Evolutionary conservation across 92 coral and sea anemone species (phyloP).

Genomic region (Anthopleura xanthogrammica): DNA sequence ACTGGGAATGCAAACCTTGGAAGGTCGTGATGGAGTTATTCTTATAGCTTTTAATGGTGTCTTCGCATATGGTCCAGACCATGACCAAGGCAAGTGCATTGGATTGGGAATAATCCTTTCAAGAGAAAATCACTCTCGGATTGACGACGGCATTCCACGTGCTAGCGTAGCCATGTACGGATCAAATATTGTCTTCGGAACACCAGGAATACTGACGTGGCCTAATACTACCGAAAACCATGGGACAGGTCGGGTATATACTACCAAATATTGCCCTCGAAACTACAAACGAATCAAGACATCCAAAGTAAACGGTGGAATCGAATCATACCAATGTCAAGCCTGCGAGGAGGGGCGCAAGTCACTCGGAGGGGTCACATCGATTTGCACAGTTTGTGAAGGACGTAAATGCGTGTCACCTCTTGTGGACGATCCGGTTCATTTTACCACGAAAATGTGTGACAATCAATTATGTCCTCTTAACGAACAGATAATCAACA

Average conservation of each 20-base stretch:
- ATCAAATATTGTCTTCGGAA: constrained; percentile 70
- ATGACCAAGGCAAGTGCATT: constrained; percentile 47
- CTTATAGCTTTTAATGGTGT: constrained; percentile 63
- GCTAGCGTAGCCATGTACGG: constrained; percentile 63
- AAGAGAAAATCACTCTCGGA: constrained; percentile 63
- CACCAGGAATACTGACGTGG: constrained; percentile 85
- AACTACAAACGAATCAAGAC: constrained; percentile 61
- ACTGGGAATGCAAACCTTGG: constrained; percentile 71
- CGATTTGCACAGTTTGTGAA: constrained; percentile 65
- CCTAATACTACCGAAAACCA: constrained; percentile 65
- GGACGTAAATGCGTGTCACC: constrained; percentile 50
- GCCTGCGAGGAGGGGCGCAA: constrained; percentile 75
- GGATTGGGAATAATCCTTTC: constrained; percentile 71
- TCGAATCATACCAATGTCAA: constrained; percentile 57
- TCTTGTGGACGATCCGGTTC: constrained; percentile 61
- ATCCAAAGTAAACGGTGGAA: constrained; percentile 44
- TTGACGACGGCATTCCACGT: constrained; percentile 77
- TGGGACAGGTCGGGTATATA: constrained; percentile 91
- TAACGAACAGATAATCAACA: constrained; percentile 26
- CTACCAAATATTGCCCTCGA: constrained; percentile 72
- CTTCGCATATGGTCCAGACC: constrained; percentile 33
- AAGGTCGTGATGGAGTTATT: constrained; percentile 83
- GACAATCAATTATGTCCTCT: constrained; percentile 43
- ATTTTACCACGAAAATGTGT: constrained; percentile 60
- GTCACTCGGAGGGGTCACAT: constrained; percentile 84